Evolutionary conservation across 2,113 vertebrate genomes (phyloP), one percentile per base, ranked within the genome.

Genomic region (Willisornis vidua): DNA sequence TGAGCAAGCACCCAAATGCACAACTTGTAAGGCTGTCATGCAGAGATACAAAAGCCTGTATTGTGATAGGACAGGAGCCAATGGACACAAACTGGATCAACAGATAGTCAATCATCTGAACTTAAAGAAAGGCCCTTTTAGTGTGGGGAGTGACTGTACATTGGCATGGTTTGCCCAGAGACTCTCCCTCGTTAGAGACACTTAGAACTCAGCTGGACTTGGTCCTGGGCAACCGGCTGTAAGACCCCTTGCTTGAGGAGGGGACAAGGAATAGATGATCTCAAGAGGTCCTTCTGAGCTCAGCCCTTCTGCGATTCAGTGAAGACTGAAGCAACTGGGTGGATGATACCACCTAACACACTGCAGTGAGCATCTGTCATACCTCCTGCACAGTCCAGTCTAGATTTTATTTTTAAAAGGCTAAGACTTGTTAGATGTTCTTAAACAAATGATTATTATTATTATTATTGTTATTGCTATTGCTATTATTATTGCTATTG

Each of bases 221-320:
- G 19, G 16, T n/a, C 28, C 37, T 26, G 41, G 41, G n/a, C 19
- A 81, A 33, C 23, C 22, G 41, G 31, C 39, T 77, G 6, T 61
- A 55, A 41, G 39, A 39, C 28, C 18, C 14, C 31, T 37, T 57
- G 48, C 72, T 67, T 45, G 65, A 77, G 37, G 31, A 83, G 8
- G 1, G 12, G 39, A 20, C 6, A 18, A 19, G 39, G 13, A 67
- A 7, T 11, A 65, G 20, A 28, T 0, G 6, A 37, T 37, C 39
- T 55, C 0, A 1, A 39, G 49, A 59, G 10, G 31, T 61, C 10
- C 31, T 49, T 63, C 45, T 70, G 18, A 79, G 14, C 31, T 70
- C 49, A 83, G 39, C 28, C 39, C 12, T 59, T 55, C 41, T 41
- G 33, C 61, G 51, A 65, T 45, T 51, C 57, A 55, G 15, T 45